Percentiles rank a stretch among this genome's conserved stretches.
Evolutionary conservation across 2,888 invertebrate species (phyloP).

Genomic region (Cecidostiba fungosa): DNA sequence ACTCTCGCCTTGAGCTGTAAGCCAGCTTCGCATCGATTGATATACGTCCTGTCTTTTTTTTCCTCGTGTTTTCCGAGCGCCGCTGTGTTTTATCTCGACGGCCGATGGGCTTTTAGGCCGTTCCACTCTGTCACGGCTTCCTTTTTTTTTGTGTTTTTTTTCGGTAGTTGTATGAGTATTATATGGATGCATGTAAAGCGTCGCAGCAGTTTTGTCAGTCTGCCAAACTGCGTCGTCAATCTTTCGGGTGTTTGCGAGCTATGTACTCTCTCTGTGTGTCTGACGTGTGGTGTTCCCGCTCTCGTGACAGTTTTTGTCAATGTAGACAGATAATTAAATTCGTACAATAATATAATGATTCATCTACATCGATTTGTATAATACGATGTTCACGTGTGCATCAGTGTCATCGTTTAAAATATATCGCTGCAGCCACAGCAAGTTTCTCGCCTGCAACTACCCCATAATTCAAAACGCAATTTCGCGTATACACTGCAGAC

Average conservation of each 20-base stretch:
- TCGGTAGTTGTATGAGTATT: background rate
- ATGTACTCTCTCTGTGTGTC: too few relatives aligned
- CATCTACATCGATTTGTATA: background rate
- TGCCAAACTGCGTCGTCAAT: conserved; percentile 17
- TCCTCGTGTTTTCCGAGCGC: background rate
- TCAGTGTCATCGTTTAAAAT: too few relatives aligned
- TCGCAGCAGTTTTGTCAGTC: conserved; percentile 11
- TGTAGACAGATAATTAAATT: background rate
- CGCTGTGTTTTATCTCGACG: background rate
- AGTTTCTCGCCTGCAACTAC: background rate
- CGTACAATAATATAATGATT: background rate
- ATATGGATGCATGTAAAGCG: background rate
- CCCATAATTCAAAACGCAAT: background rate
- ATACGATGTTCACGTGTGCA: too few relatives aligned
- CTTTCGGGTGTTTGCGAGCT: background rate
- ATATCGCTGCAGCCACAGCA: too few relatives aligned
- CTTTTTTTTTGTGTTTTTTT: background rate
- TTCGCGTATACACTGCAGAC: background rate
- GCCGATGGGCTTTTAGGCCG: background rate
- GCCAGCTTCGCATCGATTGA: conserved; percentile 2
- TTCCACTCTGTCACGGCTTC: background rate
- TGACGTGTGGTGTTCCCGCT: background rate
- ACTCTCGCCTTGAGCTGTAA: background rate
- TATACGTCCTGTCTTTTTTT: background rate
- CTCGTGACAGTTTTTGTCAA: background rate